Conservation (phyloP, 2,797 vertebrate genomes). For the Sorex maritimensis region DNA sequence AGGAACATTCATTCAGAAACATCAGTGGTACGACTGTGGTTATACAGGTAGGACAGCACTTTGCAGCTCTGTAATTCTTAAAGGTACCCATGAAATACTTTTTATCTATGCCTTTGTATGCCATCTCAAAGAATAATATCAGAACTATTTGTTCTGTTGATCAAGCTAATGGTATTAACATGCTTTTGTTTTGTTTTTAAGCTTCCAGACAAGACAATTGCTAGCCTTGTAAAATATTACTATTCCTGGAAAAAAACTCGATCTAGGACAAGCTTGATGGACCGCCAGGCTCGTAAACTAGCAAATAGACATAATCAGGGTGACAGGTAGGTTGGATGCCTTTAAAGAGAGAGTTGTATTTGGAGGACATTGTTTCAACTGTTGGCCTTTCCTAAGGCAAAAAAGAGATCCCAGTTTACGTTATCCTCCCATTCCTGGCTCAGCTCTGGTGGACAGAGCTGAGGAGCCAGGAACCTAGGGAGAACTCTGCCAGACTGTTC, state of each 20-base stretch:
- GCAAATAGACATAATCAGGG: conserved; percentile 96
- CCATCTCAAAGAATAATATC: conserved; percentile 48
- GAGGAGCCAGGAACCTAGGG: background rate
- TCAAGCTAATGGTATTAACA: conserved; percentile 52
- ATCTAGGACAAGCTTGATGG: conserved; percentile 98
- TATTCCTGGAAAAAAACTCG: conserved; percentile 99
- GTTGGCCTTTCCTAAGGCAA: conserved; percentile 45
- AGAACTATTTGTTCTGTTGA: conserved; percentile 28
- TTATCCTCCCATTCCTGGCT: conserved; percentile 38
- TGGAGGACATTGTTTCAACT: background rate
- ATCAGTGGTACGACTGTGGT: background rate
- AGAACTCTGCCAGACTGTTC: too few relatives aligned
- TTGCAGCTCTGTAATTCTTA: conserved; percentile 57
- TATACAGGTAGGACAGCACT: background rate
- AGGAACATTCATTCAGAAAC: conserved; percentile 43
- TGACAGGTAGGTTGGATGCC: conserved; percentile 93
- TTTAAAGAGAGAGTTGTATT: background rate
- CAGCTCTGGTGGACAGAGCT: conserved; percentile 32
- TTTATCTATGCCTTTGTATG: conserved; percentile 48
- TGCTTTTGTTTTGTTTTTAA: conserved; percentile 84
- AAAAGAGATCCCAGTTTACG: conserved; percentile 11
- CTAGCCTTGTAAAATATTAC: conserved; percentile 99
- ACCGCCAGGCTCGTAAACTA: conserved; percentile 97
- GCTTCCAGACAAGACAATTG: conserved; percentile 98
- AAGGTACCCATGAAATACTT: conserved; percentile 37